Percentiles rank a stretch among this genome's conserved stretches.
Evolutionary conservation across 2,113 vertebrate species (phyloP).

Genomic region (Dendrocopos noguchii): DNA sequence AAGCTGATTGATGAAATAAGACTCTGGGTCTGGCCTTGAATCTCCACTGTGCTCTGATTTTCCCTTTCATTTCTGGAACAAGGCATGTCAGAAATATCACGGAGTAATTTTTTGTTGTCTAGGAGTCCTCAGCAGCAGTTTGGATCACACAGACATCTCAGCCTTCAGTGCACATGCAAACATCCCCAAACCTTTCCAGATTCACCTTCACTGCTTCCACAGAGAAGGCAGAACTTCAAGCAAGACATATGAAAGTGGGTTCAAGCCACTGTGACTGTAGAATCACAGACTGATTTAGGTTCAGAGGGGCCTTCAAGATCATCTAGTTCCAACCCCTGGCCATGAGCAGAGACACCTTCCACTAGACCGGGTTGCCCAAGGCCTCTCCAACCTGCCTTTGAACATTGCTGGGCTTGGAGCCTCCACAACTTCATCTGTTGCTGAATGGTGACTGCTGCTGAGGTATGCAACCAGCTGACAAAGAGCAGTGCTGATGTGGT

Average conservation of each 20-base stretch:
- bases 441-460: not conserved
- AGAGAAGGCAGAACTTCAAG: not conserved
- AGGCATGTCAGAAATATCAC: not conserved
- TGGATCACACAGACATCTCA: not conserved
- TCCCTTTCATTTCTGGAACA: not conserved
- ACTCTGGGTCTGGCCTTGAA: not conserved
- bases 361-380: too few species aligned
- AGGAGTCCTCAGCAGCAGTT: not conserved
- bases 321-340: too few species aligned
- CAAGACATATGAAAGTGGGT: not conserved
- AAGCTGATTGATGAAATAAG: rapidly evolving
- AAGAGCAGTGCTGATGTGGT: not conserved
- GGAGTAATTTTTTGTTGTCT: not conserved
- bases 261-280: not conserved
- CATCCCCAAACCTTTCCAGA: rapidly evolving
- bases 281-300: too few species aligned
- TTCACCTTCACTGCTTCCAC: not conserved
- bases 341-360: too few species aligned
- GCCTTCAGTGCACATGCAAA: not conserved
- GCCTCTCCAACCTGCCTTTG: too few species aligned
- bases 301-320: too few species aligned
- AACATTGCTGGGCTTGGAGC: too few species aligned
- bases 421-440: not conserved
- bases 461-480: not conserved
- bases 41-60: not conserved